A percentile compares a stretch with the other conserved stretches of the same genome.
Evolutionary conservation across 2,113 vertebrate genomes (phyloP).

Genomic region (Solenodon paradoxus): DNA sequence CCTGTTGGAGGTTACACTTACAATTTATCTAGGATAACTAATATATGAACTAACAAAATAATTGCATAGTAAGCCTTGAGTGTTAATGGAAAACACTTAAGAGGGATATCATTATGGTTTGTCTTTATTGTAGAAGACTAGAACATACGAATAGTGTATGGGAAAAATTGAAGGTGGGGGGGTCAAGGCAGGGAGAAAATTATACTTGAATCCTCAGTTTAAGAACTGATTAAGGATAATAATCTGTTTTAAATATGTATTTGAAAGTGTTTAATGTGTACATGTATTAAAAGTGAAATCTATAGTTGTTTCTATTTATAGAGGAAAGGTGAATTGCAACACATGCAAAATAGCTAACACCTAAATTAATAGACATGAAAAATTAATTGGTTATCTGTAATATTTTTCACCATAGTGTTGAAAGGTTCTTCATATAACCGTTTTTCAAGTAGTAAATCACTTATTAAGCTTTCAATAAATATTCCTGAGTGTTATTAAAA

Average conservation of each 20-base stretch:
- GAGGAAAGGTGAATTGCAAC: neutral
- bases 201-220: neutral
- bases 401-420: neutral
- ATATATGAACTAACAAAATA: neutral
- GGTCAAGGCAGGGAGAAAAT: neutral
- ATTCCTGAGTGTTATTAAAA: slow-evolving; percentile 45
- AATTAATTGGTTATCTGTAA: neutral
- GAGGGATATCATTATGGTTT: neutral
- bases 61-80: neutral
- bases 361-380: neutral
- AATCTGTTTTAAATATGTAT: neutral
- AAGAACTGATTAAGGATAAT: neutral
- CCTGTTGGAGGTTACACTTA: neutral
- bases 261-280: neutral
- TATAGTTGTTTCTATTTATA: neutral
- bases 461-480: neutral
- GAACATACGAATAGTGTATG: too few species aligned
- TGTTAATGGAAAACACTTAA: neutral
- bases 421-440: neutral
- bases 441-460: slow-evolving; percentile 32
- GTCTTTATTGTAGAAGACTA: too few species aligned
- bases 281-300: neutral
- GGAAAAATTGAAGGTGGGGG: neutral
- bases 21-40: neutral
- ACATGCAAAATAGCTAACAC: neutral